A percentile compares a stretch with the other conserved stretches of the same genome.
Evolutionary conservation across 2,888 invertebrate genomes (phyloP).

Genomic region (Agriopis aurantiaria): DNA sequence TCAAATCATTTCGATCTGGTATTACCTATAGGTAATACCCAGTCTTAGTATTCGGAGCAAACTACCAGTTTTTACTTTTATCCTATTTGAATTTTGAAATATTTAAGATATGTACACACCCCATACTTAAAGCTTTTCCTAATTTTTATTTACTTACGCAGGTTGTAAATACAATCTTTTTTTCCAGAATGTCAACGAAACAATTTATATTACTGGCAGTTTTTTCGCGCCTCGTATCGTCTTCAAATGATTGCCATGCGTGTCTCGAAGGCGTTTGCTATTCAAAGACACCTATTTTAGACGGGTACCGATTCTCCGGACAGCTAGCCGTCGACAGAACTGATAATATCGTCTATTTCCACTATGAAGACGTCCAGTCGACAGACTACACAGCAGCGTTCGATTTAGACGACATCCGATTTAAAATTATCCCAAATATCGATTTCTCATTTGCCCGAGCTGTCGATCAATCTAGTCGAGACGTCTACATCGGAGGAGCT

Average conservation of each 20-base stretch:
- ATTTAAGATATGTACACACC: too few species aligned
- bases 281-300: constrained; percentile 59
- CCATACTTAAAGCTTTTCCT: too few species aligned
- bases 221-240: constrained; percentile 19
- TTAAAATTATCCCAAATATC: constrained; percentile 57
- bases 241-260: constrained; percentile 59
- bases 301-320: constrained; percentile 63
- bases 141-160: too few species aligned
- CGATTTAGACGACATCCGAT: constrained; percentile 63
- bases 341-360: constrained; percentile 68
- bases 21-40: too few species aligned
- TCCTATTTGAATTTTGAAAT: too few species aligned
- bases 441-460: constrained; percentile 69
- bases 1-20: too few species aligned
- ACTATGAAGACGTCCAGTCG: constrained; percentile 58
- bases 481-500: constrained; percentile 66
- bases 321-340: constrained; percentile 70
- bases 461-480: constrained; percentile 63
- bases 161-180: too few species aligned
- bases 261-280: constrained; percentile 70
- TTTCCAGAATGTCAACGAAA: constrained; percentile 32
- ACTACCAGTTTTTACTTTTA: too few species aligned
- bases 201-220: constrained; percentile 19
- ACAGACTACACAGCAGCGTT: constrained; percentile 65
- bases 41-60: too few species aligned